These are phyloP conservation scores for Margaritifera margaritifera DNA, from an alignment of 2,888 invertebrate species.

Conservation along the genomic window DNA sequence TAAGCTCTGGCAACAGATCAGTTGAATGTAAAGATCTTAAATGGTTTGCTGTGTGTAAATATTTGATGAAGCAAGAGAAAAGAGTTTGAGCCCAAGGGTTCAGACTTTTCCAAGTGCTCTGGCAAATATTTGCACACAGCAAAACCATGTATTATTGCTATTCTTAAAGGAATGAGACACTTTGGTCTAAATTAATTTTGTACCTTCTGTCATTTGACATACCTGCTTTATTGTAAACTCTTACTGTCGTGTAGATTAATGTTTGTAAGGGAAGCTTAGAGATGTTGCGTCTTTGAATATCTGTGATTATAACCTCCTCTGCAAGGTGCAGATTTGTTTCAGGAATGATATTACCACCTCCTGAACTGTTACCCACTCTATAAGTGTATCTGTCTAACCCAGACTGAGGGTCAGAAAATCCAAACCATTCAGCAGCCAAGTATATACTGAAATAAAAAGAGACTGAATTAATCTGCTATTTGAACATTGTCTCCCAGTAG, in stretches of 20 bases:
- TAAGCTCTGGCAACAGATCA: no score
- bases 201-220: neutral
- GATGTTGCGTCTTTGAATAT: constrained; percentile 1
- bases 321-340: constrained; percentile 16
- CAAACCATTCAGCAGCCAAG: constrained; percentile 25
- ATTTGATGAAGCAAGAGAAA: no score
- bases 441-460: constrained; percentile 5
- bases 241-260: constrained; percentile 34
- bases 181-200: neutral
- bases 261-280: constrained; percentile 18
- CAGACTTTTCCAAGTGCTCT: no score
- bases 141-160: no score
- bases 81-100: no score
- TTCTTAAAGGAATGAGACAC: no score
- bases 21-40: no score
- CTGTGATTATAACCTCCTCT: constrained; percentile 12
- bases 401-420: constrained; percentile 26
- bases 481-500: no score
- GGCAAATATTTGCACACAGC: no score
- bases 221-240: constrained; percentile 48
- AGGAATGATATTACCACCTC: constrained; percentile 16
- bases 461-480: no score
- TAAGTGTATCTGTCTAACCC: constrained; percentile 20
- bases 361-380: constrained; percentile 17
- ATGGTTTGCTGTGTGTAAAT: no score